A percentile compares a stretch with the other conserved stretches of the same genome.
Evolutionary conservation across 1,140 invertebrate species (phyloP).

Genomic region (Drosophila miranda): DNA sequence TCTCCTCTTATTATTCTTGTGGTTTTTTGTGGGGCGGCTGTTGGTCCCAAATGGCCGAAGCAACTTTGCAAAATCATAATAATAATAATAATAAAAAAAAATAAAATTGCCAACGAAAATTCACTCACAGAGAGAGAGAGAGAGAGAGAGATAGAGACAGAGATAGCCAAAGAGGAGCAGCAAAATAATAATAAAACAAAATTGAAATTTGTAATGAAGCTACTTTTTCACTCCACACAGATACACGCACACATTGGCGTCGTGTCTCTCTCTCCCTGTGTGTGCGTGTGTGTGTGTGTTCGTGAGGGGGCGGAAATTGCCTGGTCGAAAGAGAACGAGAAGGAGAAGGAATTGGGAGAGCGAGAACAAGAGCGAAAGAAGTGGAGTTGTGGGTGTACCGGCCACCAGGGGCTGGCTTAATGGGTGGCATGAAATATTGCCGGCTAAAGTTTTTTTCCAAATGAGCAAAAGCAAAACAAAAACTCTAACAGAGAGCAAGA

Average conservation of each 20-base stretch:
- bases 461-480: conserved; percentile 66
- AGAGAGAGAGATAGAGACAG: background rate
- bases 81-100: conserved; percentile 71
- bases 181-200: conserved; percentile 75
- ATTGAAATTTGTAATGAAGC: conserved; percentile 81
- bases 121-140: conserved; percentile 13
- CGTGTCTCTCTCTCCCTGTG: conserved; percentile 4
- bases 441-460: conserved; percentile 75
- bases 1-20: too few species aligned
- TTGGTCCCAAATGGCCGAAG: conserved; percentile 42
- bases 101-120: conserved; percentile 58
- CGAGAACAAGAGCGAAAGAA: background rate
- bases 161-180: background rate
- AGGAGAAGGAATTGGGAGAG: background rate
- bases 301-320: conserved; percentile 70
- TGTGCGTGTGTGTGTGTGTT: conserved; percentile 32
- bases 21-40: background rate
- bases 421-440: conserved; percentile 80
- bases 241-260: conserved; percentile 12
- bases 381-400: conserved; percentile 8
- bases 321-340: conserved; percentile 5
- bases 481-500: conserved; percentile 31
- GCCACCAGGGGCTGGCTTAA: conserved; percentile 39
- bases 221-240: conserved; percentile 62
- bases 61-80: conserved; percentile 65